phyloP scores from a whole-genome alignment of 2,797 vertebrate species.

The Hydrophis major region DNA sequence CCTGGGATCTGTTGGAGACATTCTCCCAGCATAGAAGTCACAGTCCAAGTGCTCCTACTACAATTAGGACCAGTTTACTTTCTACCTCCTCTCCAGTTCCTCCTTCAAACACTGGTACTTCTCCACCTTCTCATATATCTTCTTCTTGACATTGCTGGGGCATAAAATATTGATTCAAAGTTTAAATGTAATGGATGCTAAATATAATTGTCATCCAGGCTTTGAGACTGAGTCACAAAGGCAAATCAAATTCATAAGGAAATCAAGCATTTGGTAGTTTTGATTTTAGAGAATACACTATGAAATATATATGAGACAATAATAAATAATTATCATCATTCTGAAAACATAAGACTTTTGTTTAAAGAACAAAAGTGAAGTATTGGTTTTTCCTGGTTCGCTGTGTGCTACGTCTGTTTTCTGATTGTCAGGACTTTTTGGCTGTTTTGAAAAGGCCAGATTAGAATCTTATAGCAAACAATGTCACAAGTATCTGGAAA shows the following conservation, averaged over 20 bases:
- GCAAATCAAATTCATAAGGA: background rate
- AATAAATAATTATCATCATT: background rate
- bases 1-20: too few species aligned
- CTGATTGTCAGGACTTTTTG: constrained; percentile 1
- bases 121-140: background rate
- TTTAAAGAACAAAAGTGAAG: constrained; percentile 45
- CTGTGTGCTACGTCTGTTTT: constrained; percentile 24
- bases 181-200: background rate
- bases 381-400: constrained; percentile 24
- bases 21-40: too few species aligned
- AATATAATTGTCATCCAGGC: background rate
- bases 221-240: background rate
- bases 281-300: background rate
- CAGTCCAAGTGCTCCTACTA: too few species aligned
- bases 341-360: background rate
- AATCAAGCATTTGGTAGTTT: background rate
- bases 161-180: background rate
- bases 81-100: too few species aligned
- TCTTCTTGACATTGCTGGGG: too few species aligned
- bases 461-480: background rate
- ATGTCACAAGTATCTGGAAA: background rate
- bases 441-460: accelerated
- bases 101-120: background rate
- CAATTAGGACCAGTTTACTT: too few species aligned
- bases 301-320: background rate